Evolutionary conservation across 2,888 invertebrate species (phyloP).

Genomic region (Nasonovia ribisnigri): DNA sequence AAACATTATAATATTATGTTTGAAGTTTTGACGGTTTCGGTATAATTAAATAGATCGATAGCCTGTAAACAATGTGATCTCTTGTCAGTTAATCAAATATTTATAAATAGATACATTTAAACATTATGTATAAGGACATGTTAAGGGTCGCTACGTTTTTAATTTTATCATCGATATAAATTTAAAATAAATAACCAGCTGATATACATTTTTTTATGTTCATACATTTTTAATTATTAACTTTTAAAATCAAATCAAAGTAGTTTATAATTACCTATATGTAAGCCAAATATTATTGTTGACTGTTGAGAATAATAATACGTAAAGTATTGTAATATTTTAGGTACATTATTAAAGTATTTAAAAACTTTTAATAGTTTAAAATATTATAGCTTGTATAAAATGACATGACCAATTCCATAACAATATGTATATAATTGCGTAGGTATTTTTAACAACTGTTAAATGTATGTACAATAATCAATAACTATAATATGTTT

Average conservation of each 20-base stretch:
- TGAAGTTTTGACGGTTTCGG: conserved; percentile 16
- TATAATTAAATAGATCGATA: conserved; percentile 38
- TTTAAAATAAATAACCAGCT: not conserved
- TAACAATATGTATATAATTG: not conserved
- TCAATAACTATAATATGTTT: not conserved
- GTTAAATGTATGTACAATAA: not conserved
- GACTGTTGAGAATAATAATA: not conserved
- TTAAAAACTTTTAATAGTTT: not conserved
- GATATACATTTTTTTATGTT: not conserved
- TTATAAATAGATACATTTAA: conserved; percentile 32
- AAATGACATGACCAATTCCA: not conserved
- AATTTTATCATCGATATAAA: not conserved
- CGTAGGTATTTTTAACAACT: not conserved
- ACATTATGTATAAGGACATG: not conserved
- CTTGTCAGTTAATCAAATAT: conserved; percentile 57
- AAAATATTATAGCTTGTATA: not conserved
- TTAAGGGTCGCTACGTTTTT: not conserved
- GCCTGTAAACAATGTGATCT: conserved; percentile 58
- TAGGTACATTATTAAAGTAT: not conserved
- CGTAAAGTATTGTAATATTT: not conserved
- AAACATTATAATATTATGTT: not conserved
- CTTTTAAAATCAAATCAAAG: not conserved
- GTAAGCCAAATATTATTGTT: not conserved
- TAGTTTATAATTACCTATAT: not conserved
- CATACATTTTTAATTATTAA: not conserved